Conservation (phyloP, 64 coral and sea anemone species). For the Pocillopora damicornis region DNA sequence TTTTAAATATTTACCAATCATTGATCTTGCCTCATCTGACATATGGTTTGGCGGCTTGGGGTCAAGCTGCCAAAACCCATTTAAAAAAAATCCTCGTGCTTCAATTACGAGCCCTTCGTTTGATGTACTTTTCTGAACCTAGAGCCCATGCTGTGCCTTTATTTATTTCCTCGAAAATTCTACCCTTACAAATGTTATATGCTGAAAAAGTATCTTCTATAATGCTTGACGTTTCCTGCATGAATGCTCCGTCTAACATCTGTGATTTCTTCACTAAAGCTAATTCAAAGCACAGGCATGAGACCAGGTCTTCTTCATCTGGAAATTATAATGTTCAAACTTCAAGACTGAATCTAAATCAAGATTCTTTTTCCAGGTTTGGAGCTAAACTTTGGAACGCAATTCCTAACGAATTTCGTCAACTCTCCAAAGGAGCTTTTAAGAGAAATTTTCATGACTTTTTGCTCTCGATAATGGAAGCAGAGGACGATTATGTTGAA, state of each 20-base stretch:
- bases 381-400: too few species aligned
- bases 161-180: background rate
- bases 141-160: conserved; percentile 14
- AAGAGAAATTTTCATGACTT: too few species aligned
- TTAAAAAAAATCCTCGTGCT: conserved; percentile 8
- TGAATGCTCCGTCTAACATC: conserved; percentile 4
- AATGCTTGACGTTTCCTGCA: background rate
- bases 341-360: background rate
- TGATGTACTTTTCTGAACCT: conserved; percentile 46
- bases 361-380: background rate
- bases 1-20: conserved; percentile 12
- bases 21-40: conserved; percentile 15
- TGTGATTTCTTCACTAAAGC: background rate
- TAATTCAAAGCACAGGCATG: background rate
- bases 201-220: background rate
- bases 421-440: too few species aligned
- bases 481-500: too few species aligned
- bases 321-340: background rate
- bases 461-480: too few species aligned
- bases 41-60: conserved; percentile 16
- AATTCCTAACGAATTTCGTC: too few species aligned
- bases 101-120: conserved; percentile 15
- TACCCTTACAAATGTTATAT: background rate
- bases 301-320: background rate
- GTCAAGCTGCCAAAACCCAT: background rate